These are phyloP conservation scores for Napeogenes sylphis DNA, from an alignment of 2,888 invertebrate species.

Conservation along the genomic window DNA sequence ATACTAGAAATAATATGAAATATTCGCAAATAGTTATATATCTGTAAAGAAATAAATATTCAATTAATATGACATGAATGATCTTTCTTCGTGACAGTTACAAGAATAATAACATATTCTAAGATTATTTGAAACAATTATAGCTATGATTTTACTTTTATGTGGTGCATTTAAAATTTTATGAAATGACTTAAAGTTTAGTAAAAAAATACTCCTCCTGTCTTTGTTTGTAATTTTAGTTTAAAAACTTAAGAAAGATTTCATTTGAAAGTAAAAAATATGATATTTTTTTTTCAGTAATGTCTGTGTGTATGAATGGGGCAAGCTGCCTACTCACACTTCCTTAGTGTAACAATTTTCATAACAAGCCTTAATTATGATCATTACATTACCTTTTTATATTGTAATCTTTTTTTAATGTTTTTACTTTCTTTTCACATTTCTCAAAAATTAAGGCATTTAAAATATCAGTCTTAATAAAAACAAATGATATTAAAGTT, in stretches of 20 bases:
- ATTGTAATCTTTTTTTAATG: neutral
- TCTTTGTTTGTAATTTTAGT: neutral
- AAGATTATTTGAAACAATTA: no score
- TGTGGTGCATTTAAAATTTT: constrained; percentile 1
- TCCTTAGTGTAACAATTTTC: neutral
- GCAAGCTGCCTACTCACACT: neutral
- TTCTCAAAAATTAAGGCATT: no score
- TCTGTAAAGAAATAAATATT: neutral
- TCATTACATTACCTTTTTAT: neutral
- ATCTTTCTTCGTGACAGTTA: neutral
- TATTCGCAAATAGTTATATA: neutral
- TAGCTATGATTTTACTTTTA: neutral
- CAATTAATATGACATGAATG: neutral
- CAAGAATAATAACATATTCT: no score
- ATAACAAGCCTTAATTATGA: neutral
- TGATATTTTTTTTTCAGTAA: neutral
- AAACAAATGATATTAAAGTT: no score
- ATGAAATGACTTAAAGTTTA: neutral
- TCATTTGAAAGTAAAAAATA: neutral
- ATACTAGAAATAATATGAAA: neutral
- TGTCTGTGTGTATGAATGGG: neutral
- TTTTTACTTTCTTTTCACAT: no score
- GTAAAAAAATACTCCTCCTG: no score
- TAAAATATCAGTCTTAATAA: no score
- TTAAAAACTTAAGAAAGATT: neutral